Conservation (phyloP, 2,113 vertebrate species). For the Cardinalis cardinalis region DNA sequence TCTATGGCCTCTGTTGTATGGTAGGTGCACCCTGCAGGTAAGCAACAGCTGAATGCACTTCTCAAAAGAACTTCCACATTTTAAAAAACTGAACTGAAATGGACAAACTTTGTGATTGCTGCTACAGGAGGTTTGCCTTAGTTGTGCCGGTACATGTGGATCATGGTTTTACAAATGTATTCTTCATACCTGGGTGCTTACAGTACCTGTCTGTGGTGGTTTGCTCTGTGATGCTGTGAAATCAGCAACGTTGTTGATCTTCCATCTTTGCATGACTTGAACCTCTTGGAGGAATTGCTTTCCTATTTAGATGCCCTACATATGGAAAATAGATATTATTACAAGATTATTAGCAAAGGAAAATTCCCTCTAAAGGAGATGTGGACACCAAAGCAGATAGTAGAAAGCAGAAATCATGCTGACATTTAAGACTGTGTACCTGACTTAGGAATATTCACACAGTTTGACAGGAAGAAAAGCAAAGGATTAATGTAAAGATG, state of each 20-base stretch:
- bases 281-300: background rate
- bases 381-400: background rate
- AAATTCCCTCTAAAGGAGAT: background rate
- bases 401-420: background rate
- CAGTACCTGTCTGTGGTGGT: background rate
- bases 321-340: background rate
- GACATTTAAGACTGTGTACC: background rate
- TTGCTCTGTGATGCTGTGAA: background rate
- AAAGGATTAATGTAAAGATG: background rate
- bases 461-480: background rate
- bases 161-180: background rate
- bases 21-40: background rate
- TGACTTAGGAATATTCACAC: background rate
- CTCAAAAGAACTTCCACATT: background rate
- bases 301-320: background rate
- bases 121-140: background rate
- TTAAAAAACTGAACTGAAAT: background rate
- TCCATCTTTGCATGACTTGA: background rate
- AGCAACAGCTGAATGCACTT: background rate
- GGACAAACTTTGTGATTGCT: background rate
- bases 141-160: background rate
- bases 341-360: background rate
- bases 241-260: background rate
- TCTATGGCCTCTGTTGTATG: background rate
- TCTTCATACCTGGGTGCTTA: background rate